Base-by-base conservation (phyloP, 1,140 invertebrate genomes). In the Ephestia elutella region DNA sequence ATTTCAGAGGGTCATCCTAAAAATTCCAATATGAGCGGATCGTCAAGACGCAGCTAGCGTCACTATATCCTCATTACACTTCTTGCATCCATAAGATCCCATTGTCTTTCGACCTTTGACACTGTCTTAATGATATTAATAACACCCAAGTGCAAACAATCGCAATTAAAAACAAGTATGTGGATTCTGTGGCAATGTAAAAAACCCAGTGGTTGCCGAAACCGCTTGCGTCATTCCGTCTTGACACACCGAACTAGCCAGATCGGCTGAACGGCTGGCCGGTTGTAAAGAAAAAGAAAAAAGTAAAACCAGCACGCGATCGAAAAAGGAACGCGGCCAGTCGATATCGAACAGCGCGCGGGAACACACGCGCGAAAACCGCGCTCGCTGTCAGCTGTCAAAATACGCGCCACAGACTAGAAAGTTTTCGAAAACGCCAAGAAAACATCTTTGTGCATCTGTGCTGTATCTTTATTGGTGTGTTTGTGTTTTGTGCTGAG, bases 171-270 rank as follows among this genome's bases (percentile, higher is more conserved):
- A 44, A 25, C 19, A 11, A 5, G 28, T 59, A 57, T 61, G 48
- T 62, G 56, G 62, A 51, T 48, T 63, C 63, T 75, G 75, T 57
- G 59, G 76, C 75, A 81, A 84, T 67, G 68, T 75, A 80, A 83
- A 83, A 74, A 65, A 65, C 78, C 73, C 66, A 68, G 59, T 44
- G 54, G 68, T 80, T 86, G 80, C 79, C 80, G 72, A 84, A 86
- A 86, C 73, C 44, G 57, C 78, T 86, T 86, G 79, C 83, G 80
- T 86, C 83, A 86, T 58, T 64, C 66, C 59, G 58, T 71, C 63
- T 77, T 75, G 65, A 78, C 75, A 72, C 68, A 74, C 74, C 70
- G 74, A 60, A 73, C 67, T 70, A 71, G 72, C 70, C 66, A 65
- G 59, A 60, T 65, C 65, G 62, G 30, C 57, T 44, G 35, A 59